Base-by-base conservation (phyloP, 2,113 vertebrate genomes). In the Ptilorrhoa leucosticta region DNA sequence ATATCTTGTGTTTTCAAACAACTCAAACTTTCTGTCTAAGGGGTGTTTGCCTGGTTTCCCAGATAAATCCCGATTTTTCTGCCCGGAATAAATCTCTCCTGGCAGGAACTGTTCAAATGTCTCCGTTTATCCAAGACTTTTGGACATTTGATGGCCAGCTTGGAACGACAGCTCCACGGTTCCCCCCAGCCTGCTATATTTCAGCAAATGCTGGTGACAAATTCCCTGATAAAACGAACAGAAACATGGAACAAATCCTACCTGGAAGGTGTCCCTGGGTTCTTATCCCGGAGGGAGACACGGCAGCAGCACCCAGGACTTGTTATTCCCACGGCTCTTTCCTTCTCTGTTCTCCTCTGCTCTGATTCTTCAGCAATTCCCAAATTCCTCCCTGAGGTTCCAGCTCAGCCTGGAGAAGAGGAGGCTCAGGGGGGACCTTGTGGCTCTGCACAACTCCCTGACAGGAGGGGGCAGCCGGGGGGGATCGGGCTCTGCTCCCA, bases 261-360 rank as follows among this genome's bases (percentile, higher is more conserved):
- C 63, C 68, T 60, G 90, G 51, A n/a, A 54, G 33, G 9, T 7
- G 19, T 9, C 37, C 22, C 37, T 17, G 27, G 56, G 63, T 26
- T 27, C 75, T 87, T 60, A 30, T 30, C 63, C 71, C 15, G n/a
- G 10, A 56, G 66, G 37, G 51, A 89, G 6, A 24, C 4, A 68
- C 0, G 1, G 53, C 83, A 81, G 33, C 27, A 11, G 17, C 35
- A 15, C 20, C 47, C 40, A 15, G 6, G 23, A 3, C 9, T 42
- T 61, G 5, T 48, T 40, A 19, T 48, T 22, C 48, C 70, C 7
- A 11, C n/a, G n/a, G 10, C 9, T 48, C 7, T 58, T 63, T 22
- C 33, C 66, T 63, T 18, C 24, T 21, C 15, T 1, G 0, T 47
- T 89, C n/a, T 28, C 31, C 65, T 57, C 42, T 78, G 20, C 17